Evolutionary conservation across 2,888 invertebrate species (phyloP).

Genomic region (Laspeyria flexula): DNA sequence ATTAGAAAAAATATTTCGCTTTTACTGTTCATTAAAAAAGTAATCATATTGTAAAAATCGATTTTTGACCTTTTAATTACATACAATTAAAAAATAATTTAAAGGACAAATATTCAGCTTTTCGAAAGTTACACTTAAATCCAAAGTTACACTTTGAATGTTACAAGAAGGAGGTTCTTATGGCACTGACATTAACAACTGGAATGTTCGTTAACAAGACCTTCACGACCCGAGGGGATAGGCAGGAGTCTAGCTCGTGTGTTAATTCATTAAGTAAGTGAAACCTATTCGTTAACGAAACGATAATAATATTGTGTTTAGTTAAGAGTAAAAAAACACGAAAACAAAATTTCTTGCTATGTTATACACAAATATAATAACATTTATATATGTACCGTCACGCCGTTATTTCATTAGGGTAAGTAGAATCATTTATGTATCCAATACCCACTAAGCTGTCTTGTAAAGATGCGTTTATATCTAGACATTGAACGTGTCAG

Average conservation of each 20-base stretch:
- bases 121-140: conserved; percentile 11
- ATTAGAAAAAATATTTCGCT: no score
- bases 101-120: no score
- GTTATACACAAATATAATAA: conserved; percentile 15
- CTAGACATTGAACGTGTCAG: no score
- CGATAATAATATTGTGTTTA: conserved; percentile 8
- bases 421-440: no score
- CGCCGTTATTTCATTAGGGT: no score
- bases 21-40: no score
- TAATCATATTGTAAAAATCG: no score
- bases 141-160: conserved; percentile 3
- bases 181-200: conserved; percentile 38
- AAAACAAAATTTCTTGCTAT: conserved; percentile 12
- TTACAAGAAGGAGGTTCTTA: conserved; percentile 21
- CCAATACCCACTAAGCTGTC: no score
- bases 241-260: conserved; percentile 3
- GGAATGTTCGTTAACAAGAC: conserved; percentile 38
- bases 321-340: conserved; percentile 18
- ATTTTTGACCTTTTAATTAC: no score
- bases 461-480: no score
- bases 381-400: neutral
- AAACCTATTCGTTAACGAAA: conserved; percentile 17
- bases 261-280: conserved; percentile 9
- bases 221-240: conserved; percentile 1
- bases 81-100: no score